phyloP scores from a whole-genome alignment of 2,797 vertebrate species.

The Tragelaphus eurycerus region DNA sequence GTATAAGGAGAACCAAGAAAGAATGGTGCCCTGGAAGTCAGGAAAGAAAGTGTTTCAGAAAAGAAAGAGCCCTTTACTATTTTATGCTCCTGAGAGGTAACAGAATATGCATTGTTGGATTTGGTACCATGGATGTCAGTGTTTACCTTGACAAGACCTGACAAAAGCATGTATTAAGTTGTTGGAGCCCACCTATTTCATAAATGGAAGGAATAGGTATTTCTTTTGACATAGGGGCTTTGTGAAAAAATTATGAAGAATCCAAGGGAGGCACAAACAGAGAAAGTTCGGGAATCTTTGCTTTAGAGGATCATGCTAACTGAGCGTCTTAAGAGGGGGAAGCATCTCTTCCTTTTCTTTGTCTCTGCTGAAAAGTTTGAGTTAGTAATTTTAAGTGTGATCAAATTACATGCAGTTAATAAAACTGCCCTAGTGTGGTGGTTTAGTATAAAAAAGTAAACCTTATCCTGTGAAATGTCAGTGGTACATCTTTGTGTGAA shows the following conservation, averaged over 20 bases:
- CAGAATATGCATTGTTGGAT: background rate
- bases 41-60: background rate
- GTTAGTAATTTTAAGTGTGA: constrained; percentile 18
- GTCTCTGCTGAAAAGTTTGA: background rate
- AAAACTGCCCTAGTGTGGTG: background rate
- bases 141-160: background rate
- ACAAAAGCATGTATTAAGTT: constrained; percentile 14
- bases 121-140: background rate
- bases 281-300: background rate
- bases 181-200: background rate
- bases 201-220: background rate
- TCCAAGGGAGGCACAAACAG: background rate
- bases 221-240: background rate
- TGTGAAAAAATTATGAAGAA: background rate
- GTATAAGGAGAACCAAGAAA: background rate
- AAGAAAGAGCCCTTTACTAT: background rate
- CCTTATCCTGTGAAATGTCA: background rate
- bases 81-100: background rate
- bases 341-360: background rate
- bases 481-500: background rate
- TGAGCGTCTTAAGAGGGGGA: background rate
- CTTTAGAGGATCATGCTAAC: background rate
- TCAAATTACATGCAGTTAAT: background rate
- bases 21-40: background rate
- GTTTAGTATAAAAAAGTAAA: background rate